Base-by-base conservation (phyloP, 2,797 vertebrate genomes). In the Sebastes paucispinis region DNA sequence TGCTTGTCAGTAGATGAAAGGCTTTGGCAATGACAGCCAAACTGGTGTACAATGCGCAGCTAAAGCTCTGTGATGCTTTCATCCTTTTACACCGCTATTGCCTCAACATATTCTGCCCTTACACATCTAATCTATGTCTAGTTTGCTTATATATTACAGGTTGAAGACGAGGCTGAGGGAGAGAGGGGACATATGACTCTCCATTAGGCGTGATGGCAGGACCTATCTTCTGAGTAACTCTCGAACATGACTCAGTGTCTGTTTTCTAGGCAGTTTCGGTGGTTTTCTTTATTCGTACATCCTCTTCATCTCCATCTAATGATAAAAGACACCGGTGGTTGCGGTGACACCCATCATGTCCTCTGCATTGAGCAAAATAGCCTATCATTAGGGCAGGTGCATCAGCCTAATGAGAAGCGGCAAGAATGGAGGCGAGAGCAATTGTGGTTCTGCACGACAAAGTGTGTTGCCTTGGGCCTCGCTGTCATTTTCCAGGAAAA, bases 401-500 rank as follows among this genome's bases (percentile, higher is more conserved):
- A 87, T 87, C 88, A 74, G 75, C 24, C 62, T 90, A 91, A 93
- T 88, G 87, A 84, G 72, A 87, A 90, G 79, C 36, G 52, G 59
- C 82, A 87, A 86, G 77, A 90, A 89, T 83, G 64, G 84, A 87
- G 70, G 67, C 73, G 18, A 77, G 77, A 86, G 68, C 68, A 80
- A 83, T 80, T 86, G 82, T 68, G 78, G 79, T 79, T 90, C 69
- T 58, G 72, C 74, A 67, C 54, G 62, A 82, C 73, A 82, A 80
- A 87, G 83, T 82, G 67, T 64, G 73, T 63, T 73, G 84, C 88
- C 87, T 88, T 80, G 52, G 85, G 92, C 79, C 24, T 77, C 4
- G 8, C 72, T 88, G 88, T 90, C 91, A 90, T 92, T 93, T 91
- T 79, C 81, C 79, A 87, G 81, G 77, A 85, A 87, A 90, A 94